Base-by-base conservation (phyloP, 2,113 vertebrate genomes). In the Nothocercus nigrocapillus region DNA sequence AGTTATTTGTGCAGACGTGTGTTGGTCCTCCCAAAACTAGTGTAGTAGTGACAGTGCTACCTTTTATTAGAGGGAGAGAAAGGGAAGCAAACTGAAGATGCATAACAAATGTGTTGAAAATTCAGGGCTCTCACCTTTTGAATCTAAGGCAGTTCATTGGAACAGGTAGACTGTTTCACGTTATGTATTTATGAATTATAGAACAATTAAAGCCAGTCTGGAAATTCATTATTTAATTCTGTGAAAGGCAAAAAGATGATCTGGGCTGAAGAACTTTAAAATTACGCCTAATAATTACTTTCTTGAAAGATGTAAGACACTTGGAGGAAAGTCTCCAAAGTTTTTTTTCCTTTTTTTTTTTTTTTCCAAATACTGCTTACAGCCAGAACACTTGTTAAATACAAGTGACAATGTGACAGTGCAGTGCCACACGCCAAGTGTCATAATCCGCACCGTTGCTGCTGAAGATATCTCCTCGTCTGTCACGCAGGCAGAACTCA, bases 401-500 rank as follows among this genome's bases (percentile, higher is more conserved):
- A 97, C 98, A 47, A 97, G 96, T 86, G 99, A 99, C 69, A 99
- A 98, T 8, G 98, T 99, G 82, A 98, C 98, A 9, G 98, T 99
- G 66, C 98, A 99, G 95, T 98, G 98, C 96, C 98, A 98, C 89
- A 97, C 98, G 0, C 98, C 98, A 4, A 98, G 99, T 36, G 99
- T 99, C 98, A 99, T 99, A 93, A 99, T 99, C 96, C 99, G 99
- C 93, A 99, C 99, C 0, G 98, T 99, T 72, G 98, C 99, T 83
- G 98, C 99, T 6, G 98, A 98, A 72, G 99, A 99, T 82, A 97
- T 98, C 86, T 89, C 98, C 80, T 98, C 98, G 86, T 96, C 98
- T 34, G 97, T 99, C 74, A 83, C 97, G 95, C 98, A 99, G 93
- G 97, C 98, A 27, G 98, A 99, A 93, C 96, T 99, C 93, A 85